Conservation (phyloP, 2,113 vertebrate genomes). For the Isichthys henryi region DNA sequence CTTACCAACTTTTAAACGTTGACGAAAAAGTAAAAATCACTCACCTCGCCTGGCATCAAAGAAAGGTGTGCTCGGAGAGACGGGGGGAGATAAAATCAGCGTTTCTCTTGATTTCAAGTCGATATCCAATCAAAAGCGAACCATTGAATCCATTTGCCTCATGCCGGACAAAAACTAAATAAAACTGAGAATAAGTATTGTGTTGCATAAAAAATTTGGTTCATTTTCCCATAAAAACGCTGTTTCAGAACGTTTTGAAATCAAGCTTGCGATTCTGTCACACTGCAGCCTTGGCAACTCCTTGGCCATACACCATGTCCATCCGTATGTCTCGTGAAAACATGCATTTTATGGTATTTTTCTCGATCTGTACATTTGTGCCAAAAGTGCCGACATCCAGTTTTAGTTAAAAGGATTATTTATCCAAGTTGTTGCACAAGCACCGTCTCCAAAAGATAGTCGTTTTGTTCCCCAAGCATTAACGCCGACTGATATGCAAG, state of each 20-base stretch:
- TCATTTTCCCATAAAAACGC: background rate
- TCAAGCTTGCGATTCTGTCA: slow-evolving; percentile 27
- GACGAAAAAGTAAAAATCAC: slow-evolving; percentile 31
- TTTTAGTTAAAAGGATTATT: background rate
- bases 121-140: slow-evolving; percentile 38
- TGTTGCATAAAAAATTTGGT: slow-evolving; percentile 29
- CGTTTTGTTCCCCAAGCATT: background rate
- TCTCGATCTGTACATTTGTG: background rate
- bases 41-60: slow-evolving; percentile 61
- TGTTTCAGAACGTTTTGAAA: slow-evolving; percentile 6
- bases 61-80: slow-evolving; percentile 52
- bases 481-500: background rate
- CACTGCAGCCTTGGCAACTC: slow-evolving; percentile 46
- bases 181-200: background rate
- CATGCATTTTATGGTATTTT: slow-evolving; percentile 43
- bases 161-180: slow-evolving; percentile 17
- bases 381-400: background rate
- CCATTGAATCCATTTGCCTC: slow-evolving; percentile 33
- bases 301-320: background rate
- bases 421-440: slow-evolving; percentile 9
- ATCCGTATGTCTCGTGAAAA: slow-evolving; percentile 35
- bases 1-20: background rate
- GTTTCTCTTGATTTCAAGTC: slow-evolving; percentile 6
- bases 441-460: background rate
- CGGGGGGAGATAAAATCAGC: slow-evolving; percentile 28